phyloP scores from a whole-genome alignment of 2,888 invertebrate species.

The Molanna angustata region DNA sequence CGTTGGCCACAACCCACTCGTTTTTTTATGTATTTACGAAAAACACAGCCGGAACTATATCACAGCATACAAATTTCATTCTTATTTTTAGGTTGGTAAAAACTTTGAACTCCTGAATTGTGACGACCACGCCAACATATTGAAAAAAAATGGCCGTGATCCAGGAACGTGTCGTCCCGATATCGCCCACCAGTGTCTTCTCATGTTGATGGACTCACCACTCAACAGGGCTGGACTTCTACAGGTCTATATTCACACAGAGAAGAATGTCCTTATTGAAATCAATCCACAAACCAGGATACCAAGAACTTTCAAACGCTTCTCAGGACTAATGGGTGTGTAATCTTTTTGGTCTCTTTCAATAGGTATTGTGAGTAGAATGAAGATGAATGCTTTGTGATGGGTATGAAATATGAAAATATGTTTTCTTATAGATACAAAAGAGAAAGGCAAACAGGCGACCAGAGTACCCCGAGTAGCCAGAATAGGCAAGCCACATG shows the following conservation, averaged over 20 bases:
- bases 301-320: conserved; percentile 94
- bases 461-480: too few species aligned
- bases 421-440: too few species aligned
- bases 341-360: not conserved
- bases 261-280: conserved; percentile 90
- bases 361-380: too few species aligned
- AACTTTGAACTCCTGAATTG: conserved; percentile 89
- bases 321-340: conserved; percentile 92
- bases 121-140: conserved; percentile 84
- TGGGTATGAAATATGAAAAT: too few species aligned
- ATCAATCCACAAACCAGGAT: conserved; percentile 96
- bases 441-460: too few species aligned
- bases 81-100: conserved; percentile 69
- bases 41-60: conserved; percentile 18
- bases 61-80: conserved; percentile 9
- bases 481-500: too few species aligned
- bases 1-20: too few species aligned
- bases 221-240: conserved; percentile 91
- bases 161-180: conserved; percentile 91
- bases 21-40: too few species aligned
- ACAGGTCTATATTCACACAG: conserved; percentile 93
- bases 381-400: too few species aligned
- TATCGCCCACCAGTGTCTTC: conserved; percentile 94
- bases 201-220: conserved; percentile 98
- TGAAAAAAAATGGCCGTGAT: conserved; percentile 84